Conservation (phyloP, 2,797 vertebrate species). For the Cyclopterus lumpus region DNA sequence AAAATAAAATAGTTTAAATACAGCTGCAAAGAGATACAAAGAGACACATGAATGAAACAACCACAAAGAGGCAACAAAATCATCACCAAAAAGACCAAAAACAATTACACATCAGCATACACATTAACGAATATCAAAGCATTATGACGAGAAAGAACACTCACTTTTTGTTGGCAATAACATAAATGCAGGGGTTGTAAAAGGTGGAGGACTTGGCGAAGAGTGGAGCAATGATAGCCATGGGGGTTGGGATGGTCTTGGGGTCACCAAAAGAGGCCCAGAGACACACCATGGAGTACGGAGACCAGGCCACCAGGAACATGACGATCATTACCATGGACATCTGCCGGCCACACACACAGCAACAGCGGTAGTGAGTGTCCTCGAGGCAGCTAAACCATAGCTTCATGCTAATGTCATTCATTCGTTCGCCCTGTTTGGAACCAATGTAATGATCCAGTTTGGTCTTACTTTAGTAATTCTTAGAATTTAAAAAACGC, state of each 20-base stretch:
- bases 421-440: too few relatives aligned
- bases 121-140: background rate
- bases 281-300: constrained; percentile 95
- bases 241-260: constrained; percentile 88
- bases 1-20: too few relatives aligned
- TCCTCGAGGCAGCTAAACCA: background rate
- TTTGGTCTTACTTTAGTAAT: background rate
- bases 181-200: constrained; percentile 99
- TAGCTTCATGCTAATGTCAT: background rate
- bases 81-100: too few relatives aligned
- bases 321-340: constrained; percentile 96
- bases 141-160: constrained; percentile 38
- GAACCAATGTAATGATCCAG: background rate
- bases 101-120: background rate
- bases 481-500: background rate
- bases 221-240: constrained; percentile 96
- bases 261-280: constrained; percentile 97
- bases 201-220: constrained; percentile 99
- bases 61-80: background rate
- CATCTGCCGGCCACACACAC: constrained; percentile 87
- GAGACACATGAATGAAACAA: background rate
- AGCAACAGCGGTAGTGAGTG: background rate
- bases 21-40: too few relatives aligned
- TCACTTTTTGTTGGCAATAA: constrained; percentile 96
- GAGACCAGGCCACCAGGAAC: constrained; percentile 98